These are phyloP conservation scores for Morinoia aosen DNA, from an alignment of 2,888 invertebrate species.

Conservation along the genomic window DNA sequence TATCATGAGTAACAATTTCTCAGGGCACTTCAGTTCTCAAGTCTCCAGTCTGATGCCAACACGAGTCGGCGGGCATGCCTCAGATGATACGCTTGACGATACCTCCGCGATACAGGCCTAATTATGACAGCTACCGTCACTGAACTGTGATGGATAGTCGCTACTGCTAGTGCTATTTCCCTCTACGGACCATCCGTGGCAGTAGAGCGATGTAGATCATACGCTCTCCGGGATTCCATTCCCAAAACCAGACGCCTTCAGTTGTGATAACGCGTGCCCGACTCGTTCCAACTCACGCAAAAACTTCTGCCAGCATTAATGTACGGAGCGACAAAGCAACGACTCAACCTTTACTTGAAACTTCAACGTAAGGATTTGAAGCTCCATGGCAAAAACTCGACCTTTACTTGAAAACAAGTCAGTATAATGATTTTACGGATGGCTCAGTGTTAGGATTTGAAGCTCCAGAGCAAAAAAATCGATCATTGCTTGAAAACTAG, in stretches of 20 bases:
- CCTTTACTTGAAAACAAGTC: too few relatives aligned
- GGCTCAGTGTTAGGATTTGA: too few relatives aligned
- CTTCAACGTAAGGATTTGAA: too few relatives aligned
- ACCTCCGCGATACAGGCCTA: neutral
- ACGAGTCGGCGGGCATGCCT: neutral
- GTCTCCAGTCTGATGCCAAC: neutral
- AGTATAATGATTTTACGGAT: too few relatives aligned
- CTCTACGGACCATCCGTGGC: neutral
- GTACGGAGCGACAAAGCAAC: too few relatives aligned
- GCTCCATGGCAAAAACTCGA: too few relatives aligned
- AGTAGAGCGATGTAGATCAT: neutral
- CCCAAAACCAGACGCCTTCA: neutral
- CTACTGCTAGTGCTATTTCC: neutral
- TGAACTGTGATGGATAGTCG: conserved; percentile 10
- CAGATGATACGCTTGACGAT: neutral
- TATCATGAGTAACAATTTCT: neutral
- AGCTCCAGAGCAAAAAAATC: too few relatives aligned
- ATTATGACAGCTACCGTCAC: conserved; percentile 28
- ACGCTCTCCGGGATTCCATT: neutral
- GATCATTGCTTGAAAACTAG: too few relatives aligned
- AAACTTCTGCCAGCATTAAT: too few relatives aligned
- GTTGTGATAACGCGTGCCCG: neutral
- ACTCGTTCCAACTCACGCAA: neutral
- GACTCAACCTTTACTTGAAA: too few relatives aligned
- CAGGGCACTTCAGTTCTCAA: neutral